Conservation (phyloP, 2,888 invertebrate genomes). For the Magallana nippona region DNA sequence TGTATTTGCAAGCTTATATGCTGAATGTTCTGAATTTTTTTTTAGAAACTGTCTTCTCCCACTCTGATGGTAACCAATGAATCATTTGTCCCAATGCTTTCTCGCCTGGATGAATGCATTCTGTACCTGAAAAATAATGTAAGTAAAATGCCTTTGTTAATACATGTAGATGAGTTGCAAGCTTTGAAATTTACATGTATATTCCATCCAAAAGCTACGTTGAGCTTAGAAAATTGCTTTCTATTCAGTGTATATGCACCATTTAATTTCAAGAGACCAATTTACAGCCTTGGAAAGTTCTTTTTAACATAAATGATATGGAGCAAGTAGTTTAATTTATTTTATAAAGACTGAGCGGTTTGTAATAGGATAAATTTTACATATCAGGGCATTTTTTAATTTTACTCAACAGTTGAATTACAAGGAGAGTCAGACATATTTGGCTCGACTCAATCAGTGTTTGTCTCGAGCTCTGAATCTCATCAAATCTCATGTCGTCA, state of each 20-base stretch:
- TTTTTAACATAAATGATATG: too few relatives aligned
- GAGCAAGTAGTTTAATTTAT: too few relatives aligned
- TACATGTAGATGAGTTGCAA: too few relatives aligned
- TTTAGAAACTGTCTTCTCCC: slow-evolving; percentile 88
- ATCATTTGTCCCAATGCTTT: slow-evolving; percentile 89
- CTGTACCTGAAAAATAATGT: slow-evolving; percentile 91
- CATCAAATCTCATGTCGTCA: slow-evolving; percentile 89
- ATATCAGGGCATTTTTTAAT: background rate
- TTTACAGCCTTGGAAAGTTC: too few relatives aligned
- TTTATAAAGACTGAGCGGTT: too few relatives aligned
- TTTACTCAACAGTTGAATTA: slow-evolving; percentile 85
- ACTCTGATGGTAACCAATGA: slow-evolving; percentile 91
- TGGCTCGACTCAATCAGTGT: slow-evolving; percentile 91
- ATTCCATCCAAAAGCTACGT: too few relatives aligned
- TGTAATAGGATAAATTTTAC: background rate
- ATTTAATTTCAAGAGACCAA: too few relatives aligned
- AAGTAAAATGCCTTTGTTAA: slow-evolving; percentile 65
- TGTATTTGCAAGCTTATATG: background rate
- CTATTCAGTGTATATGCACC: too few relatives aligned
- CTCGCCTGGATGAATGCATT: slow-evolving; percentile 92
- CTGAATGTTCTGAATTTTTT: background rate
- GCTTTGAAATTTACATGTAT: too few relatives aligned
- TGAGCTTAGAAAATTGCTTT: too few relatives aligned
- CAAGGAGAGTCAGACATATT: slow-evolving; percentile 91
- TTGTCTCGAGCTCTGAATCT: slow-evolving; percentile 89